These are phyloP conservation scores for Tachina grossa DNA, from an alignment of 2,888 invertebrate genomes.

Conservation along the genomic window DNA sequence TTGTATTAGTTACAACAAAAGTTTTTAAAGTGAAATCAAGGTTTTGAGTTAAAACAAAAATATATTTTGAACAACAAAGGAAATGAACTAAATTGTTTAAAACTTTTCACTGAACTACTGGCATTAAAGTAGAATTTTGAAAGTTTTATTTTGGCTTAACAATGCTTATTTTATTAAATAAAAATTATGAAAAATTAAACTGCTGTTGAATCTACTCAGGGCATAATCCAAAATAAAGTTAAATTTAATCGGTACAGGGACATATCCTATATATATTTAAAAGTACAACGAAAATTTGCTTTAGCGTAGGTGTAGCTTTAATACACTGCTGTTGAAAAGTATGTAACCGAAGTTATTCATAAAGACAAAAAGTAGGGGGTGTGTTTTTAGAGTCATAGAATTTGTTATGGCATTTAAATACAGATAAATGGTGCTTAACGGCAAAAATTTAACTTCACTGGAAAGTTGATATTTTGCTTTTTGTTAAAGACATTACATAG, in stretches of 20 bases:
- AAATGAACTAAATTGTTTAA: neutral
- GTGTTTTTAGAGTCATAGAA: too few relatives aligned
- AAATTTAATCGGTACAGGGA: neutral
- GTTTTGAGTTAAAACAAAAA: slow-evolving; percentile 12
- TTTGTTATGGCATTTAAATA: too few relatives aligned
- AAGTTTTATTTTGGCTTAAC: neutral
- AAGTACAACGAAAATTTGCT: neutral
- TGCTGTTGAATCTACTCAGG: neutral
- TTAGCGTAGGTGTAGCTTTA: too few relatives aligned
- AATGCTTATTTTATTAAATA: neutral
- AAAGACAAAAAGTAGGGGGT: too few relatives aligned
- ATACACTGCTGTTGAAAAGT: neutral
- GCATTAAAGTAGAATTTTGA: slow-evolving; percentile 1
- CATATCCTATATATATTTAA: neutral
- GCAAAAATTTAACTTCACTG: too few relatives aligned
- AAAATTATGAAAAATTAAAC: neutral
- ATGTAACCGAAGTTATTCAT: neutral
- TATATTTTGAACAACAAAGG: slow-evolving; percentile 11
- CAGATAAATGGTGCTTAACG: too few relatives aligned
- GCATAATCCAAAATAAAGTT: neutral
- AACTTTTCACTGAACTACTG: neutral
- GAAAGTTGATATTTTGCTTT: too few relatives aligned
- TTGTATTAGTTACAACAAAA: slow-evolving; percentile 12
- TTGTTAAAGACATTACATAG: too few relatives aligned
- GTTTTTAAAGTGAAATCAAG: neutral